Evolutionary conservation across 2,888 invertebrate species (phyloP).

Genomic region (Corythucha ciliata): DNA sequence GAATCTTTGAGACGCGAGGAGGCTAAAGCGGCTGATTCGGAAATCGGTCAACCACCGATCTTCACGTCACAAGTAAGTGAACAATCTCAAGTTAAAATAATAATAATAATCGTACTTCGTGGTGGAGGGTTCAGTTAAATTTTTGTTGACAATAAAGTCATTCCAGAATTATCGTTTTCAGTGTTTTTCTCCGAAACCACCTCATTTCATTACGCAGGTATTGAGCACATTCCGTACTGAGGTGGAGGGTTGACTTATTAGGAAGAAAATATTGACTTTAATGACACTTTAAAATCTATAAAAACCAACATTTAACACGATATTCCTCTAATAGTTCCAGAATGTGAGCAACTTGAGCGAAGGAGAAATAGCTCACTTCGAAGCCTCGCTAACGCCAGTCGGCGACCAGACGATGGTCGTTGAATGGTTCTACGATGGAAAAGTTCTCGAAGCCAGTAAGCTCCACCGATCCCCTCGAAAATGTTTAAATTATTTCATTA

Average conservation of each 20-base stretch:
- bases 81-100: neutral
- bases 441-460: conserved; percentile 68
- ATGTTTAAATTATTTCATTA: neutral
- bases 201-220: conserved; percentile 29
- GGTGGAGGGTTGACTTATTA: conserved; percentile 24
- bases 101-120: neutral
- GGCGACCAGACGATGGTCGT: conserved; percentile 90
- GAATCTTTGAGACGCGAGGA: conserved; percentile 70
- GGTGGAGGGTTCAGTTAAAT: neutral
- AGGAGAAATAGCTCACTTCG: conserved; percentile 95
- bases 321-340: conserved; percentile 55
- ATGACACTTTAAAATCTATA: too few species aligned
- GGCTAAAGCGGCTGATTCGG: conserved; percentile 56
- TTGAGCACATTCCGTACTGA: conserved; percentile 6
- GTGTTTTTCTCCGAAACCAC: conserved; percentile 9
- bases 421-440: conserved; percentile 93
- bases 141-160: too few species aligned
- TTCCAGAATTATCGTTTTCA: conserved; percentile 1
- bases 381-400: conserved; percentile 88
- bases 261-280: too few species aligned
- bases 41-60: conserved; percentile 74
- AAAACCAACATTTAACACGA: too few species aligned
- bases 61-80: conserved; percentile 59
- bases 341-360: conserved; percentile 76
- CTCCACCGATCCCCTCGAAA: conserved; percentile 23